Evolutionary conservation across 2,797 vertebrate species (phyloP), one percentile per base, ranked within the genome.

Genomic region (Sebastiscus albofasciatus): DNA sequence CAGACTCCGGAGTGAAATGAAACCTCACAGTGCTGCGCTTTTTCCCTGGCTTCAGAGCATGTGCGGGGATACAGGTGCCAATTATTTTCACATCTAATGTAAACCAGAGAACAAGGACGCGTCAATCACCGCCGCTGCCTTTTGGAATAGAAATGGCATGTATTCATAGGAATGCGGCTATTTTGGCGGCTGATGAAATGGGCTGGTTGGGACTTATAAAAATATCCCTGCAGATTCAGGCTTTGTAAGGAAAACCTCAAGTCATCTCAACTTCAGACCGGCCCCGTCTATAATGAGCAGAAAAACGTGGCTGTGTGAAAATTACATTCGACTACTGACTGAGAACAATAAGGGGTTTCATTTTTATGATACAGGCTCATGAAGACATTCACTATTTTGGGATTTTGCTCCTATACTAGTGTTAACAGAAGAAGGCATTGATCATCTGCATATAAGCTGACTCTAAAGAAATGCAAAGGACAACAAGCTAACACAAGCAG

Each of bases 51-150:
- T 86, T 85, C 81, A 75, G 89, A 89, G 84, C 74, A 77, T 86
- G 89, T 85, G 83, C 84, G 24, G 62, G 87, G 78, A 87, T 90
- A 91, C 89, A 91, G 89, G 87, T 93, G 87, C 90, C 93, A 92
- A 93, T 93, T 94, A 93, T 92, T 92, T 91, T 82, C 90, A 89
- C 93, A 86, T 92, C 90, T 91, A 91, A 93, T 90, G 90, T 92
- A 90, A 92, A 92, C 89, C 91, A 89, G 90, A 87, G 88, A 94
- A 92, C 92, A 90, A 89, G 90, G 89, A 91, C 83, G 54, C 80
- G 90, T 94, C 92, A 89, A 92, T 93, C 92, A 92, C 73, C 26
- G 54, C 78, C 3, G 77, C 79, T 52, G 90, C 86, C 84, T 80
- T 91, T 89, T 87, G 90, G 90, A 91, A 91, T 90, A 90, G 90